Evolutionary conservation across 2,888 invertebrate species (phyloP), one percentile per base, ranked within the genome.

Genomic region (Orthosia gracilis): DNA sequence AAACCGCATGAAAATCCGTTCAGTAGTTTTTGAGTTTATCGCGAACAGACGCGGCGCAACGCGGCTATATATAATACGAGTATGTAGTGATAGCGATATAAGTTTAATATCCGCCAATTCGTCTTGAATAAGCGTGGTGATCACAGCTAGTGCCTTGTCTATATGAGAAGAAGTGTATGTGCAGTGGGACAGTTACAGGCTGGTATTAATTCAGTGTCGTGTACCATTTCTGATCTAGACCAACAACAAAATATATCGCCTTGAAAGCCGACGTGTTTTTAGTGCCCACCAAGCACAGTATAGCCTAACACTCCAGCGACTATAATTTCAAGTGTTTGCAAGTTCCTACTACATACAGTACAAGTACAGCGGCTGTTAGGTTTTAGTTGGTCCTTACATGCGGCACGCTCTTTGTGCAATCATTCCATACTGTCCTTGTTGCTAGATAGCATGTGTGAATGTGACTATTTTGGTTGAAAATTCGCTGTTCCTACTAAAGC

Each of bases 311-410:
- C 62, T 47, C 52, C n/a, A 13, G 23, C 9, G n/a, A 59, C 26
- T 63, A 62, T 63, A 55, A 59, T 65, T 54, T 65, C 49, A n/a
- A 50, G 55, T 61, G 52, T 62, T 68, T 26, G 26, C 11, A 26
- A 64, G 17, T 71, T 21, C 31, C 31, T 31, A 31, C 31, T 31
- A 31, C 31, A 31, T 7, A 31, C 31, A 31, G 7, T 0, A 7
- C 31, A 31, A 31, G 31, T 7, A 31, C 52, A 31, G 66, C 18
- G 21, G 40, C 52, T 57, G 76, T 64, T 67, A 57, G 63, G 63
- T 71, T 71, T 59, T 50, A 68, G 55, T 40, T 66, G n/a, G 59
- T 68, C 18, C 70, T 76, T 49, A 49, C 45, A 17, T 40, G 15
- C 59, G 57, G 23, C 54, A 17, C 40, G 15, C 59, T 65, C 18